These are phyloP conservation scores for Nycticebus coucang DNA, from an alignment of 2,113 vertebrate genomes.

Conservation along the genomic window DNA sequence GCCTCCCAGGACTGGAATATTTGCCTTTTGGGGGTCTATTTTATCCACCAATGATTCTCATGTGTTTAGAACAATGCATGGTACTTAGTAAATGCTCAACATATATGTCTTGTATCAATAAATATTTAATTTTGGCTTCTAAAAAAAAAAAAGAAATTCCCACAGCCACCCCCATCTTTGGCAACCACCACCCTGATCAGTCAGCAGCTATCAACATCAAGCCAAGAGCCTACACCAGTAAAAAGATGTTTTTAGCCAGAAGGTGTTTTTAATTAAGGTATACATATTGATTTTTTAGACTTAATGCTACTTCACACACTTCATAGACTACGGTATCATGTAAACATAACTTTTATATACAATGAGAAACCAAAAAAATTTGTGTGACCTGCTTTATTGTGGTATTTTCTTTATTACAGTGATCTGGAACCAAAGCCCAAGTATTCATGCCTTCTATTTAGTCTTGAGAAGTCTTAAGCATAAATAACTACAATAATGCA, in stretches of 20 bases:
- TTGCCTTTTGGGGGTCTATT: neutral
- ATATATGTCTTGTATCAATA: neutral
- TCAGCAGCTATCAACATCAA: neutral
- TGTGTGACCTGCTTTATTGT: neutral
- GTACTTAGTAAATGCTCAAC: neutral
- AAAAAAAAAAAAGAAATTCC: neutral
- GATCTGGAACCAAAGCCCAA: neutral
- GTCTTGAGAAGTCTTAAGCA: neutral
- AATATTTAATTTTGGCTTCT: constrained; percentile 2
- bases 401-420: neutral
- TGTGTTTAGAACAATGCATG: neutral
- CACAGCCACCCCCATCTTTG: neutral
- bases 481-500: constrained; percentile 4
- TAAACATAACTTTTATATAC: neutral
- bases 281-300: neutral
- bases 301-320: neutral
- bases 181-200: neutral
- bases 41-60: neutral
- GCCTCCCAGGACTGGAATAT: neutral
- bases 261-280: neutral
- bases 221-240: neutral
- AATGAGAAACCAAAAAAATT: neutral
- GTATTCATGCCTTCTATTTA: neutral
- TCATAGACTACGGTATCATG: neutral
- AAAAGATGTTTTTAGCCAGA: neutral